Conservation (phyloP, 1,140 invertebrate genomes). For the Hypsibius dujardini region DNA sequence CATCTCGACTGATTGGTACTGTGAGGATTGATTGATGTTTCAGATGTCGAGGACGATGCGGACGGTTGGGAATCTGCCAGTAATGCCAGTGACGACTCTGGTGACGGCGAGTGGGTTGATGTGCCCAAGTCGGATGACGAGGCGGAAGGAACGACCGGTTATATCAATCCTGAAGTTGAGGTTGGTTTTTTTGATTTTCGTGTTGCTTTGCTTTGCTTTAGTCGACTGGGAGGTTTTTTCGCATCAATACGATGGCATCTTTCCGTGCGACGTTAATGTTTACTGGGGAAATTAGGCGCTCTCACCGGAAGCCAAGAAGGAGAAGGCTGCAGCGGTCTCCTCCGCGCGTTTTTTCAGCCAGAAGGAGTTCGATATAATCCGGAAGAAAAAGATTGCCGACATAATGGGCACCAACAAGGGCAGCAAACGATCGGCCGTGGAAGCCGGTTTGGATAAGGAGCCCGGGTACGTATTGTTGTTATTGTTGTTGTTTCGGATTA, state of each 20-base stretch:
- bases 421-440: slow-evolving; percentile 44
- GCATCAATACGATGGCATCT: too few species aligned
- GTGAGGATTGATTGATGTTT: not conserved
- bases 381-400: slow-evolving; percentile 35
- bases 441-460: slow-evolving; percentile 45
- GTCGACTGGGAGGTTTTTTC: too few species aligned
- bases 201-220: too few species aligned
- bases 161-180: slow-evolving; percentile 23
- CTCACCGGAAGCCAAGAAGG: slow-evolving; percentile 32
- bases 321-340: slow-evolving; percentile 52
- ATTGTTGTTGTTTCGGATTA: not conserved
- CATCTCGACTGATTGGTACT: not conserved
- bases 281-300: too few species aligned
- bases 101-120: slow-evolving; percentile 52
- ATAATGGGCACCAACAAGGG: not conserved
- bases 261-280: too few species aligned
- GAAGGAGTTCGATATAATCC: slow-evolving; percentile 57
- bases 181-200: too few species aligned
- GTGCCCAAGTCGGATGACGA: slow-evolving; percentile 49
- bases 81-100: slow-evolving; percentile 37
- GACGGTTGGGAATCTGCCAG: slow-evolving; percentile 30
- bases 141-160: slow-evolving; percentile 29
- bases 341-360: slow-evolving; percentile 68
- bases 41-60: slow-evolving; percentile 22
- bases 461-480: slow-evolving; percentile 16